phyloP scores from a whole-genome alignment of 2,113 vertebrate species.

The Alosa alosa region DNA sequence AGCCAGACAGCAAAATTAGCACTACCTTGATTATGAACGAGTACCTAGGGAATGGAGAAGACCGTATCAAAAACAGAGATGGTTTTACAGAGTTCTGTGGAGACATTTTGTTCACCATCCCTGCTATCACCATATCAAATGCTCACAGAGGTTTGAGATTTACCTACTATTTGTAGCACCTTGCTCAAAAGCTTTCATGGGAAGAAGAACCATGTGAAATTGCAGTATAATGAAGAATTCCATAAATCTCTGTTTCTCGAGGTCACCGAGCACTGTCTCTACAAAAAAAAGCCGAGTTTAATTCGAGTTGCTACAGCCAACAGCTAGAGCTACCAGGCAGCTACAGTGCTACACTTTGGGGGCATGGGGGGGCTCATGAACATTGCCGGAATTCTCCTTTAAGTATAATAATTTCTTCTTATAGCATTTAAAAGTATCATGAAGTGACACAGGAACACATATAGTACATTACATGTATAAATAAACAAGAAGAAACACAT shows the following conservation, averaged over 20 bases:
- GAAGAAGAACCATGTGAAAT: background rate
- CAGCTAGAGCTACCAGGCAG: no score
- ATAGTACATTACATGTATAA: no score
- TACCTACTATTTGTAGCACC: background rate
- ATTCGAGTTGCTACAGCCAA: no score
- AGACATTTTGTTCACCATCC: constrained; percentile 68
- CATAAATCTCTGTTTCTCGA: no score
- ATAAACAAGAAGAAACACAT: background rate
- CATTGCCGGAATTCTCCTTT: no score
- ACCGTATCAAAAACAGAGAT: constrained; percentile 64
- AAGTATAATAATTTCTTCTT: background rate
- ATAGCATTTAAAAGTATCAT: background rate
- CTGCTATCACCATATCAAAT: constrained; percentile 66
- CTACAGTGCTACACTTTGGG: no score
- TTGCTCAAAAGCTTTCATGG: background rate
- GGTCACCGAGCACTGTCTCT: background rate
- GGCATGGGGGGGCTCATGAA: no score
- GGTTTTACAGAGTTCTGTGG: constrained; percentile 67
- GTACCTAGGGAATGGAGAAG: constrained; percentile 66
- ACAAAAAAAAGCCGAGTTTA: background rate
- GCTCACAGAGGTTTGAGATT: constrained; percentile 71
- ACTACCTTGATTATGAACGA: constrained; percentile 55
- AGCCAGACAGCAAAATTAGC: constrained; percentile 25
- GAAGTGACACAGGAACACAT: no score
- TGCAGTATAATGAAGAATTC: no score